Percentiles rank a stretch among this genome's conserved stretches.
Evolutionary conservation across 2,797 vertebrate species (phyloP).

Genomic region (Melanotaenia boesemani): DNA sequence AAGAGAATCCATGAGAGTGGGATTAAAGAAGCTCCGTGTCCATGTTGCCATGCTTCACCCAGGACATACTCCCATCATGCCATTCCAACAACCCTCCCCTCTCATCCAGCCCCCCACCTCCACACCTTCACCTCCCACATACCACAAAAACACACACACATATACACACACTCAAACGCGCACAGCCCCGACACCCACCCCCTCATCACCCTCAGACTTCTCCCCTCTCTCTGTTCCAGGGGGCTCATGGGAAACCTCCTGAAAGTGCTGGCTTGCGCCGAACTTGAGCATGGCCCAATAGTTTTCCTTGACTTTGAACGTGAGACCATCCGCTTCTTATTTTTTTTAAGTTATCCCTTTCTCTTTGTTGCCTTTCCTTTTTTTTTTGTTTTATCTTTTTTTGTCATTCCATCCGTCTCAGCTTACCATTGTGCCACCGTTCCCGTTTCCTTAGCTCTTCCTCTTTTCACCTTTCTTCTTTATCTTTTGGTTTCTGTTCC

Average conservation of each 20-base stretch:
- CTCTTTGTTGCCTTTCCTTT: conserved; percentile 71
- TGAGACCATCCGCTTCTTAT: conserved; percentile 88
- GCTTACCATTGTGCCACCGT: conserved; percentile 51
- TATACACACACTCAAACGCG: conserved; percentile 42
- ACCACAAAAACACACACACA: conserved; percentile 58
- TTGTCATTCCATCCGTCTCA: conserved; percentile 59
- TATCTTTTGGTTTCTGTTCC: conserved; percentile 57
- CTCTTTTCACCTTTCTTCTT: conserved; percentile 29
- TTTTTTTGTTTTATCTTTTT: conserved; percentile 53
- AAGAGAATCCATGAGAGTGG: conserved; percentile 50
- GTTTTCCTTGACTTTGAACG: conserved; percentile 99
- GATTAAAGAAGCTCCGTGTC: conserved; percentile 74
- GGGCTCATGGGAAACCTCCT: conserved; percentile 97
- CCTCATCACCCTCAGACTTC: conserved; percentile 84
- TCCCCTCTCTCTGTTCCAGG: conserved; percentile 94
- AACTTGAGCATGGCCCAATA: conserved; percentile 97
- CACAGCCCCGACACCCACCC: conserved; percentile 74
- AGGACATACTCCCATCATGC: conserved; percentile 62
- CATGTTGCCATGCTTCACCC: conserved; percentile 74
- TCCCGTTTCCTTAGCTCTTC: conserved; percentile 22
- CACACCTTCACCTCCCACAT: conserved; percentile 51
- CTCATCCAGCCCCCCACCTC: conserved; percentile 56
- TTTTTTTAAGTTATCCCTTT: conserved; percentile 78
- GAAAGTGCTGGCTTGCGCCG: conserved; percentile 96
- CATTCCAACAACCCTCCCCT: conserved; percentile 56